A percentile compares a stretch with the other conserved stretches of the same genome.
These are phyloP conservation scores for Mormyrus iriodes DNA, from an alignment of 2,113 vertebrate genomes.

Conservation along the genomic window DNA sequence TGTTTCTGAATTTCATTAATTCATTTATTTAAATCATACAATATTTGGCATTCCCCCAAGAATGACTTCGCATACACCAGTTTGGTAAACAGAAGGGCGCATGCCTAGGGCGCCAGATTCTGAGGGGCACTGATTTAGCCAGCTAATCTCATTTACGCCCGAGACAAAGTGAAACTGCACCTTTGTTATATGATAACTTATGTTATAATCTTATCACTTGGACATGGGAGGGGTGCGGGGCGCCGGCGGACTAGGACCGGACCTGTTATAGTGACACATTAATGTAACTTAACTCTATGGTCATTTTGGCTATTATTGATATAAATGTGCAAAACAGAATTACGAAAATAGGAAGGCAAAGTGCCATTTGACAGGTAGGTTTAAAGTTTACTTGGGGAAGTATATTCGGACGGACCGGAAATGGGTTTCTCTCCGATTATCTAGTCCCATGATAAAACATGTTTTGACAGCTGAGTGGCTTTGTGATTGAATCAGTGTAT, in stretches of 20 bases:
- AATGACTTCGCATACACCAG: no score
- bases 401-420: constrained; percentile 6
- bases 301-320: background rate
- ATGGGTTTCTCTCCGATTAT: background rate
- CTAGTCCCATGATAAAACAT: background rate
- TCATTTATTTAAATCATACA: no score
- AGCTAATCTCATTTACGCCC: no score
- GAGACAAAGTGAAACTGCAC: background rate
- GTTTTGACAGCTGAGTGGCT: background rate
- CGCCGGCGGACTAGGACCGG: background rate
- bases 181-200: background rate
- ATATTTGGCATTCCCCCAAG: no score
- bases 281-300: background rate
- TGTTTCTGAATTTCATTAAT: no score
- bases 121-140: no score
- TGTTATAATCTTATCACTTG: background rate
- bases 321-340: background rate
- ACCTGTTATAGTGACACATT: background rate
- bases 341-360: background rate
- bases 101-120: no score
- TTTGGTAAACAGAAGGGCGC: no score
- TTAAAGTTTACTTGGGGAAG: constrained; percentile 11
- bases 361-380: background rate
- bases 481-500: background rate
- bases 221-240: background rate